Evolutionary conservation across 1,140 invertebrate genomes (phyloP).

Genomic region (Papilio polyxenes): DNA sequence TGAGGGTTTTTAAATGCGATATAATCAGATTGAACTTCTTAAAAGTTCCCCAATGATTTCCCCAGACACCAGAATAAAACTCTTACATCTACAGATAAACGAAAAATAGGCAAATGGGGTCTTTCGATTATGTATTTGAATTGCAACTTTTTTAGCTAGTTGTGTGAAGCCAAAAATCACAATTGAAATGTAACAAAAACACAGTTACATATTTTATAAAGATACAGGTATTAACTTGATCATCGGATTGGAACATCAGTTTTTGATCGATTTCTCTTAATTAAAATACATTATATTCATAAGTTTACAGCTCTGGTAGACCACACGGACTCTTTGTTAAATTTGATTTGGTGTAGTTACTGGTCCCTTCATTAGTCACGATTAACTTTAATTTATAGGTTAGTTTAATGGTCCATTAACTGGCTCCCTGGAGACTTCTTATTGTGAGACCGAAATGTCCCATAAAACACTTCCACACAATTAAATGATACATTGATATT

Average conservation of each 20-base stretch:
- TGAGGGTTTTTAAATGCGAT: neutral
- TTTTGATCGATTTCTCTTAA: neutral
- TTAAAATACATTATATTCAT: neutral
- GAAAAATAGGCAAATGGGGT: neutral
- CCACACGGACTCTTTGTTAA: slow-evolving; percentile 66
- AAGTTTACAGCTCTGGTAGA: slow-evolving; percentile 54
- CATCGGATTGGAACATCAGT: neutral
- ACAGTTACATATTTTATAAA: neutral
- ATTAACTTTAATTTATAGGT: slow-evolving; percentile 77
- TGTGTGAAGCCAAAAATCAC: neutral
- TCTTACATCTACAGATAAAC: neutral
- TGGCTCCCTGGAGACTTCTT: slow-evolving; percentile 68
- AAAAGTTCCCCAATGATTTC: neutral
- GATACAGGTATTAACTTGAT: neutral
- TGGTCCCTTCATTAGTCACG: slow-evolving; percentile 72
- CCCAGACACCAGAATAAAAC: slow-evolving; percentile 1
- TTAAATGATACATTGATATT: slow-evolving; percentile 66
- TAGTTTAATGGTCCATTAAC: slow-evolving; percentile 77
- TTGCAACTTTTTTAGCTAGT: neutral
- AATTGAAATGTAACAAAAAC: neutral
- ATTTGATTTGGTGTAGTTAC: slow-evolving; percentile 50
- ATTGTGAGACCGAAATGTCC: slow-evolving; percentile 64
- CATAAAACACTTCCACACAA: slow-evolving; percentile 74
- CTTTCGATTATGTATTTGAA: neutral
- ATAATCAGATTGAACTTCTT: neutral